Base-by-base conservation (phyloP, 1,140 invertebrate genomes). In the Copidosoma floridanum region DNA sequence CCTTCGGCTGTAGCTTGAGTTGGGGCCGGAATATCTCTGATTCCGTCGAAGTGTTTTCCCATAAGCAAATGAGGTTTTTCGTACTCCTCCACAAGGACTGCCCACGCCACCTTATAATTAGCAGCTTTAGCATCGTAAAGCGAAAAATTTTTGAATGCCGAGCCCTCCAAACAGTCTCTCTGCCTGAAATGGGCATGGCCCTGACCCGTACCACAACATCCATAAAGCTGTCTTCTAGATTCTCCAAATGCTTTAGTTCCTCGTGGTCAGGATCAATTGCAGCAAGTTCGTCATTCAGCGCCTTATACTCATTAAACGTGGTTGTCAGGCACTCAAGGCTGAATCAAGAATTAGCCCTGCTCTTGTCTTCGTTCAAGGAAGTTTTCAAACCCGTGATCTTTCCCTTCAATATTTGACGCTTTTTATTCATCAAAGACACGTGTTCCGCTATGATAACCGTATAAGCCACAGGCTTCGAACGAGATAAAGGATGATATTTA, bases 61-160 rank as follows among this genome's bases (percentile, higher is more conserved):
- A 66, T 41, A 3, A 68, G 50, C 21, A 62, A 16, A 3, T 56
- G 53, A 26, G 60, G 60, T 14, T 51, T 38, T 18, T 70, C 60
- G 29, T 68, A 70, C 5, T 57, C 12, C 2, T 54, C 43, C 4
- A 3, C 23, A 14, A 69, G 52, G 0, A 66, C n/a, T 37, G 55
- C 24, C 66, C 66, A 67, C n/a, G 65, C 63, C 2, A 52, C 47
- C 16, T 47, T 16, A 40, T 67, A 69, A 40, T 63, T 69, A 41
- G 64, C 63, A 12, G 29, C 6, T 8, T 12, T 32, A 32, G 29
- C 29, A 32, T 32, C 29, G 29, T 32, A 32, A 32, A 6, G 35
- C 0, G 60, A 12, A 1, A 65, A 16, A 27, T 59, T 59, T n/a
- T 63, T 47, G 2, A 27, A 6, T 8, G 60, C 64, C 12, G 29